phyloP scores from a whole-genome alignment of 2,113 vertebrate genomes.

The Aspiorhynchus laticeps region DNA sequence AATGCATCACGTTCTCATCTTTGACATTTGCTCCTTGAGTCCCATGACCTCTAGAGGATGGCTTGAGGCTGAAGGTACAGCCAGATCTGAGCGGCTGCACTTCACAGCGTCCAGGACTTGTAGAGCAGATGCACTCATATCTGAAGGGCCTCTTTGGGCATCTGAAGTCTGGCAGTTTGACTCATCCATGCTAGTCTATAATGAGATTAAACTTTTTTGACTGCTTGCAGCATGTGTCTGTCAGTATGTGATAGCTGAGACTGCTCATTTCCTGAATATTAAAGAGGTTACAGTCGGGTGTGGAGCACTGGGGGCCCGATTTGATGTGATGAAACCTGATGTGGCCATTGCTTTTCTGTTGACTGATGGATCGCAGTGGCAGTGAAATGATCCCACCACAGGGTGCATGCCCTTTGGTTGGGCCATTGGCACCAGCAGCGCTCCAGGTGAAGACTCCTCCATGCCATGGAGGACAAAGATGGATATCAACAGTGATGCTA shows the following conservation, averaged over 20 bases:
- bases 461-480: neutral
- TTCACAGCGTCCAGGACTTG: constrained; percentile 8
- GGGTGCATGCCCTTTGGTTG: neutral
- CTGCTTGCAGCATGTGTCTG: constrained; percentile 50
- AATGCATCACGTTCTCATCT: constrained; percentile 15
- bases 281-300: constrained; percentile 38
- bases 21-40: constrained; percentile 28
- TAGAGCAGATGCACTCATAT: constrained; percentile 7
- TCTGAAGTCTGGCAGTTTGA: constrained; percentile 29
- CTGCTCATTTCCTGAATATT: constrained; percentile 52
- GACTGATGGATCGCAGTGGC: constrained; percentile 32
- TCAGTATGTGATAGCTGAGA: constrained; percentile 42
- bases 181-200: constrained; percentile 41
- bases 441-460: neutral
- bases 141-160: constrained; percentile 41
- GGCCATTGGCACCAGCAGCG: neutral
- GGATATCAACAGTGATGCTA: neutral
- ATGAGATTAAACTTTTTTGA: constrained; percentile 52
- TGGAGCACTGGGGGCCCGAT: constrained; percentile 10
- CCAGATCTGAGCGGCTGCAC: constrained; percentile 12
- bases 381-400: constrained; percentile 11
- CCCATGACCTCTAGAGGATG: constrained; percentile 21
- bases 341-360: constrained; percentile 28
- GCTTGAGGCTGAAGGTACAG: constrained; percentile 3
- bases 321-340: constrained; percentile 48